Evolutionary conservation across 2,797 vertebrate species (phyloP).

Genomic region (Nyctalus aviator): DNA sequence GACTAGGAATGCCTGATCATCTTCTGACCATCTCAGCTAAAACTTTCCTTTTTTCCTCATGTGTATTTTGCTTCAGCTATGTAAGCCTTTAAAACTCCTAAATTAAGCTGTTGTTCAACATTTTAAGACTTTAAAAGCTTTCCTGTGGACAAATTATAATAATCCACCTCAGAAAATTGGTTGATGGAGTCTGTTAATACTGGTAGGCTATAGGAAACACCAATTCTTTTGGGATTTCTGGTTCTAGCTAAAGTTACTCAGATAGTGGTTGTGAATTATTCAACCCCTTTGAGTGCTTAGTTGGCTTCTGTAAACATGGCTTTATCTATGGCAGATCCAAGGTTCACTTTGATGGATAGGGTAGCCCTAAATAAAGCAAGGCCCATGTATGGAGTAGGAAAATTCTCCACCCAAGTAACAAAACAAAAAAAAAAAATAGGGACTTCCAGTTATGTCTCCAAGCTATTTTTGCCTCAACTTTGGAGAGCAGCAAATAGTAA

Average conservation of each 20-base stretch:
- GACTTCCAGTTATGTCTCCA: background rate
- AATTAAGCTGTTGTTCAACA: conserved; percentile 40
- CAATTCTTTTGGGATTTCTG: conserved; percentile 23
- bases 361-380: background rate
- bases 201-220: background rate
- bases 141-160: conserved; percentile 38
- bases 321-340: conserved; percentile 19
- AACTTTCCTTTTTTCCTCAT: background rate
- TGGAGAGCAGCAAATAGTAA: conserved; percentile 42
- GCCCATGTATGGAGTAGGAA: background rate
- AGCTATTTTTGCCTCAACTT: background rate
- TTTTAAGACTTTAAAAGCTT: conserved; percentile 66
- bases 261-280: conserved; percentile 19
- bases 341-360: background rate
- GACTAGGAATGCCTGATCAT: background rate
- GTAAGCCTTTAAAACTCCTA: conserved; percentile 20
- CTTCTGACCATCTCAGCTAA: background rate
- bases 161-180: conserved; percentile 12
- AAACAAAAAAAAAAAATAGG: conserved; percentile 5
- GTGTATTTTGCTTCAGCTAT: conserved; percentile 41
- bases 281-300: background rate
- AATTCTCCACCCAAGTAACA: conserved; percentile 21
- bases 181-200: background rate
- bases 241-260: background rate
- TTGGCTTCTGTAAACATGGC: background rate